phyloP scores from a whole-genome alignment of 2,888 invertebrate genomes.

The Cryptocephalus moraei region DNA sequence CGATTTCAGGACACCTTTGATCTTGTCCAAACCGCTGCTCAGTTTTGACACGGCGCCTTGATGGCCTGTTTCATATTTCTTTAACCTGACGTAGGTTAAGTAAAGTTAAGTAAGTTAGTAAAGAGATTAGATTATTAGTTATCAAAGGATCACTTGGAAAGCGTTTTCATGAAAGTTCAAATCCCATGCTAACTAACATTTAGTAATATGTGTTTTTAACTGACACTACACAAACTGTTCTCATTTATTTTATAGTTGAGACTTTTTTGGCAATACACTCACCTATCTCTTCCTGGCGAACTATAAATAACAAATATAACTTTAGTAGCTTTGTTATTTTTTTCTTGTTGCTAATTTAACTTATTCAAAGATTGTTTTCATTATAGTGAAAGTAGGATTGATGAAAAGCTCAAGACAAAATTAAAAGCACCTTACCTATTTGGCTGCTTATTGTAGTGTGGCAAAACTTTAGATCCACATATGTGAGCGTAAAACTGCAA shows the following conservation, averaged over 20 bases:
- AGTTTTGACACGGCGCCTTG: conserved; percentile 39
- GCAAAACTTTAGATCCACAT: conserved; percentile 54
- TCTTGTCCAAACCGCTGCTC: conserved; percentile 48
- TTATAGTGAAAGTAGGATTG: no score
- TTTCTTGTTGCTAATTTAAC: no score
- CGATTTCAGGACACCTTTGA: conserved; percentile 51
- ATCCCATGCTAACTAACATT: no score
- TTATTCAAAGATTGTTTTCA: no score
- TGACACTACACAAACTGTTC: neutral
- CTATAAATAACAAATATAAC: conserved; percentile 14
- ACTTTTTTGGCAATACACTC: conserved; percentile 5
- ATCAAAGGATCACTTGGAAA: no score
- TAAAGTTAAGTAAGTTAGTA: neutral
- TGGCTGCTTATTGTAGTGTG: conserved; percentile 48
- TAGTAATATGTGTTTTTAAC: no score
- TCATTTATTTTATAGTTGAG: neutral
- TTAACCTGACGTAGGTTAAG: conserved; percentile 7
- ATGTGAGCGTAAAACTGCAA: conserved; percentile 62
- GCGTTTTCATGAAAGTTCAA: no score
- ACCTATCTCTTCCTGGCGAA: conserved; percentile 29
- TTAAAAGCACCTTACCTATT: conserved; percentile 39
- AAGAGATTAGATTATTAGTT: no score
- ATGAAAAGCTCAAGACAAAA: no score
- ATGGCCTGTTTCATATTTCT: conserved; percentile 24
- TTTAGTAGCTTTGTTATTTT: conserved; percentile 8